Evolutionary conservation across 1,140 invertebrate genomes (phyloP).

Genomic region (Leptoteleia sp.): DNA sequence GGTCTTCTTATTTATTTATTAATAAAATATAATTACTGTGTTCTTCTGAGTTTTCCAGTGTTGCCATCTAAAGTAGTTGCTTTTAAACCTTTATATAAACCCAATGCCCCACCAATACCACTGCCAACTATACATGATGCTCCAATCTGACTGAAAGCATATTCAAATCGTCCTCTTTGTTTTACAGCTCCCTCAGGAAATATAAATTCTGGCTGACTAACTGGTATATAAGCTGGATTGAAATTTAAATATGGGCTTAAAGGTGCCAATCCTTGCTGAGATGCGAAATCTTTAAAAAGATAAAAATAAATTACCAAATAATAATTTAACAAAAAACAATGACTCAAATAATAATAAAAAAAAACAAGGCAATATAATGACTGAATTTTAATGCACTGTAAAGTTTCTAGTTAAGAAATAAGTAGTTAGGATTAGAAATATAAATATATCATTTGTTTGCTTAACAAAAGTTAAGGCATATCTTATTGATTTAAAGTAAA

Average conservation of each 20-base stretch:
- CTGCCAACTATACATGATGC: slow-evolving; percentile 92
- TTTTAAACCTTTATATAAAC: slow-evolving; percentile 92
- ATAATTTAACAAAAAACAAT: no score
- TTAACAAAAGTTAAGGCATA: no score
- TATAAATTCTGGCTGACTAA: slow-evolving; percentile 94
- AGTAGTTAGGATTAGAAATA: no score
- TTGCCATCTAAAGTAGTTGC: slow-evolving; percentile 91
- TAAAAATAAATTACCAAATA: slow-evolving; percentile 73
- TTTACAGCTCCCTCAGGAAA: slow-evolving; percentile 93
- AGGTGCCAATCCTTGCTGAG: slow-evolving; percentile 77
- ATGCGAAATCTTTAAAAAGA: slow-evolving; percentile 71
- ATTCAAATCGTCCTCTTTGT: slow-evolving; percentile 91
- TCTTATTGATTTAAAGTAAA: no score
- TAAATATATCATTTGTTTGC: no score
- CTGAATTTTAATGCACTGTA: no score
- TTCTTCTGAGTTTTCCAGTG: slow-evolving; percentile 92
- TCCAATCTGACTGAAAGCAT: slow-evolving; percentile 96
- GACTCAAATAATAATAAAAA: no score
- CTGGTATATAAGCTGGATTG: slow-evolving; percentile 91
- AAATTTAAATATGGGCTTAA: slow-evolving; percentile 96
- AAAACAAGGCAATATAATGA: no score
- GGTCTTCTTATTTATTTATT: no score
- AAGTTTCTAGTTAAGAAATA: no score
- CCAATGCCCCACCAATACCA: slow-evolving; percentile 90
- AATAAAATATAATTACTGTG: no score